A percentile compares a stretch with the other conserved stretches of the same genome.
Conservation (phyloP, 1,140 invertebrate genomes). For the Drosophila mauritiana region DNA sequence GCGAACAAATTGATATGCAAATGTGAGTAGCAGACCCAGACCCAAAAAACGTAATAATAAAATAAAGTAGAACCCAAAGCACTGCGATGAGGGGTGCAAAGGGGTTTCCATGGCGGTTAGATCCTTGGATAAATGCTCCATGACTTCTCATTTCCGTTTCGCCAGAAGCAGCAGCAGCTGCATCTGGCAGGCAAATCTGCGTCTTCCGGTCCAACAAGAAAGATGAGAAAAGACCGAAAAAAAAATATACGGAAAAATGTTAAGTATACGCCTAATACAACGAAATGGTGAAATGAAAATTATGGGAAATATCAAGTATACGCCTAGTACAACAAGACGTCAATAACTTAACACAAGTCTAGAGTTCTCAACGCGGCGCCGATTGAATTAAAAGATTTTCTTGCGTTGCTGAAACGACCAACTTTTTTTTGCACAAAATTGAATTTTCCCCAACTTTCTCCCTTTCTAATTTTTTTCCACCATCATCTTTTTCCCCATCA, state of each 20-base stretch:
- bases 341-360: constrained; percentile 65
- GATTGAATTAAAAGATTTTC: constrained; percentile 45
- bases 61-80: constrained; percentile 47
- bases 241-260: constrained; percentile 36
- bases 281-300: neutral
- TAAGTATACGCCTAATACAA: constrained; percentile 67
- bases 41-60: constrained; percentile 62
- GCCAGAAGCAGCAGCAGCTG: constrained; percentile 54
- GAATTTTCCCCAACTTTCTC: constrained; percentile 71
- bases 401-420: constrained; percentile 20
- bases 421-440: constrained; percentile 69
- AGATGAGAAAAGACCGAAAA: constrained; percentile 14
- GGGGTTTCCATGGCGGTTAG: constrained; percentile 6
- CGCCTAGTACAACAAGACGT: constrained; percentile 59
- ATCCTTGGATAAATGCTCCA: constrained; percentile 65
- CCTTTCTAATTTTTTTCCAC: constrained; percentile 14
- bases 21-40: constrained; percentile 48
- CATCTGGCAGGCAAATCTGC: constrained; percentile 71
- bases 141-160: constrained; percentile 68
- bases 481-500: constrained; percentile 31
- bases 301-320: constrained; percentile 55
- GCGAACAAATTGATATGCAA: constrained; percentile 80
- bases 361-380: constrained; percentile 8
- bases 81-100: constrained; percentile 9
- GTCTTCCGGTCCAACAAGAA: constrained; percentile 48